Percentiles rank a stretch among this genome's conserved stretches.
Evolutionary conservation across 2,113 vertebrate species (phyloP).

Genomic region (Myodes glareolus): DNA sequence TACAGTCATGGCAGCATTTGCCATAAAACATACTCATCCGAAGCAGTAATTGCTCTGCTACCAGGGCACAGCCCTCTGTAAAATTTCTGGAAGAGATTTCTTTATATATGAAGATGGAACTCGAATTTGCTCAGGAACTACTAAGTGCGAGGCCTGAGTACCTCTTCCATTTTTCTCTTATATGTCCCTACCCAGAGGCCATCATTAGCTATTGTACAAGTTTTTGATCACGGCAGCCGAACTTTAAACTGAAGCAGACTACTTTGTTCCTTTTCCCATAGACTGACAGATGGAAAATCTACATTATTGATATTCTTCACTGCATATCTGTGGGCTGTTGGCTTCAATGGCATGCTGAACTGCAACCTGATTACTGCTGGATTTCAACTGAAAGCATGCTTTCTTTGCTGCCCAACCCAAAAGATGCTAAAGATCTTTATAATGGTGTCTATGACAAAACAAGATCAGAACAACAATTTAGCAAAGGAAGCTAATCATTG

Average conservation of each 20-base stretch:
- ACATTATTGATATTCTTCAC: constrained; percentile 64
- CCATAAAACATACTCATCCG: constrained; percentile 78
- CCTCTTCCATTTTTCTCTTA: constrained; percentile 83
- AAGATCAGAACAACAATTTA: constrained; percentile 62
- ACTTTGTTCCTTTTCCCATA: constrained; percentile 64
- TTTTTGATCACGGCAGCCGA: constrained; percentile 82
- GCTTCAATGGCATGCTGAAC: constrained; percentile 68
- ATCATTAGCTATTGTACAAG: constrained; percentile 86
- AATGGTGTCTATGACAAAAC: constrained; percentile 51
- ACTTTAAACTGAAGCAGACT: constrained; percentile 82
- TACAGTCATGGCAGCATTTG: constrained; percentile 66
- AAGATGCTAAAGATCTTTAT: constrained; percentile 32
- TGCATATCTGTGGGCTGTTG: constrained; percentile 52
- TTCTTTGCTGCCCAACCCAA: constrained; percentile 55
- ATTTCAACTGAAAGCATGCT: constrained; percentile 72
- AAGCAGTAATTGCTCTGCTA: constrained; percentile 81
- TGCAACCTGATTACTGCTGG: constrained; percentile 51
- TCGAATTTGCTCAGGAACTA: constrained; percentile 81
- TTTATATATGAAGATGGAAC: constrained; percentile 79
- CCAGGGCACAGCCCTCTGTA: constrained; percentile 72
- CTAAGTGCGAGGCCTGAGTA: constrained; percentile 79
- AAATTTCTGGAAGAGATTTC: constrained; percentile 72
- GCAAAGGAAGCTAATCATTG: constrained; percentile 45
- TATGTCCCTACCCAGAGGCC: constrained; percentile 81
- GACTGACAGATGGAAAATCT: constrained; percentile 68